Percentiles rank a stretch among this genome's conserved stretches.
Evolutionary conservation across 2,797 vertebrate genomes (phyloP).

Genomic region (Notoglanidium macrostoma): DNA sequence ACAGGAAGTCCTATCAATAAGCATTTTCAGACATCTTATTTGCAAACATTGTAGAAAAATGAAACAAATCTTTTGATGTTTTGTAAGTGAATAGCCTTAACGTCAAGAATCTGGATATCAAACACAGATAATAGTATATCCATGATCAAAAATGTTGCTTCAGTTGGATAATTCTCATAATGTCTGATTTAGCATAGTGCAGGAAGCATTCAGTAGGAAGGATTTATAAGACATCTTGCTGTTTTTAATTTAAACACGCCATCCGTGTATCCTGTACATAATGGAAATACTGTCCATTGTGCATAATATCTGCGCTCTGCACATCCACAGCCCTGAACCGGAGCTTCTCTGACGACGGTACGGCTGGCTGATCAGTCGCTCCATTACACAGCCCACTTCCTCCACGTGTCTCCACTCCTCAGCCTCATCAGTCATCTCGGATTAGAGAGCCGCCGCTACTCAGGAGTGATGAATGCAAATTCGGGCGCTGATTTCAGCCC

Average conservation of each 20-base stretch:
- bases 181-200: background rate
- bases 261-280: background rate
- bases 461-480: constrained; percentile 58
- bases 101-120: background rate
- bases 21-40: background rate
- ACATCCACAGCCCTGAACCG: background rate
- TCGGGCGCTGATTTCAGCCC: constrained; percentile 39
- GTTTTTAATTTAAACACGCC: background rate
- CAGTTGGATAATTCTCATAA: background rate
- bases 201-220: background rate
- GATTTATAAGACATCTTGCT: background rate
- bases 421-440: constrained; percentile 52
- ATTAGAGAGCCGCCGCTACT: constrained; percentile 43
- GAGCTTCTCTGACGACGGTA: constrained; percentile 11
- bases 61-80: background rate
- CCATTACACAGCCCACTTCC: constrained; percentile 49
- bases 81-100: background rate
- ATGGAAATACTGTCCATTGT: background rate
- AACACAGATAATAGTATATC: background rate
- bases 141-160: background rate
- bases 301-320: background rate
- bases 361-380: constrained; percentile 35
- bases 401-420: constrained; percentile 55
- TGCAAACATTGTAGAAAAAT: no score
- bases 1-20: background rate